A percentile compares a stretch with the other conserved stretches of the same genome.
These are phyloP conservation scores for Indri indri DNA, from an alignment of 2,113 vertebrate genomes.

Conservation along the genomic window DNA sequence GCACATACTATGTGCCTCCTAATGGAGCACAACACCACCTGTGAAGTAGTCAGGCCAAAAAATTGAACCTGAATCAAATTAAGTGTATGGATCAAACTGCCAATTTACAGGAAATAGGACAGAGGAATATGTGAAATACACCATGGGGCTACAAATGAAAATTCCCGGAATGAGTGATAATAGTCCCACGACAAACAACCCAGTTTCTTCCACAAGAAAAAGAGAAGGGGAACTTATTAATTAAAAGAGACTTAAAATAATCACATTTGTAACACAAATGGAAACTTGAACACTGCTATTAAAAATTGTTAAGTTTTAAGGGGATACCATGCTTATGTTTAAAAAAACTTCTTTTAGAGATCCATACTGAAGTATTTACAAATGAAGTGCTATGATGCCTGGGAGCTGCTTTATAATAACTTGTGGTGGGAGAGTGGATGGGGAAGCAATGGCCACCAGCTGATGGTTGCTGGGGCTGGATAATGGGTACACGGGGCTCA, in stretches of 20 bases:
- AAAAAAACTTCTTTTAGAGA: constrained; percentile 13
- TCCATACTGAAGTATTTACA: neutral
- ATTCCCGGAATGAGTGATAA: neutral
- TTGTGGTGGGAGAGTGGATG: neutral
- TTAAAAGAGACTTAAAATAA: neutral
- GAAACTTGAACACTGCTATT: constrained; percentile 16
- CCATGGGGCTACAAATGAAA: neutral
- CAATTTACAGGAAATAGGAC: neutral
- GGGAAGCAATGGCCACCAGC: neutral
- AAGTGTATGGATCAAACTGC: neutral
- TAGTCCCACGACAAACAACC: neutral
- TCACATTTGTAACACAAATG: constrained; percentile 2
- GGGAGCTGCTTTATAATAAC: neutral
- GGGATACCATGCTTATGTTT: neutral
- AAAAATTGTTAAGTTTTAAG: neutral
- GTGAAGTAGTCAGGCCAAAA: neutral
- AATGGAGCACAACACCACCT: neutral
- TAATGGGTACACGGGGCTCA: neutral
- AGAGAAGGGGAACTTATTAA: neutral
- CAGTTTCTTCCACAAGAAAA: neutral
- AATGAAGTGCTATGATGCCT: neutral
- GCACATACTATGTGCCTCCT: neutral
- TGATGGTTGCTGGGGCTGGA: neutral
- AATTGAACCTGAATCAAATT: neutral
- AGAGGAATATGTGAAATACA: neutral